These are phyloP conservation scores for Drosophila emarginata DNA, from an alignment of 2,888 invertebrate species.

Conservation along the genomic window DNA sequence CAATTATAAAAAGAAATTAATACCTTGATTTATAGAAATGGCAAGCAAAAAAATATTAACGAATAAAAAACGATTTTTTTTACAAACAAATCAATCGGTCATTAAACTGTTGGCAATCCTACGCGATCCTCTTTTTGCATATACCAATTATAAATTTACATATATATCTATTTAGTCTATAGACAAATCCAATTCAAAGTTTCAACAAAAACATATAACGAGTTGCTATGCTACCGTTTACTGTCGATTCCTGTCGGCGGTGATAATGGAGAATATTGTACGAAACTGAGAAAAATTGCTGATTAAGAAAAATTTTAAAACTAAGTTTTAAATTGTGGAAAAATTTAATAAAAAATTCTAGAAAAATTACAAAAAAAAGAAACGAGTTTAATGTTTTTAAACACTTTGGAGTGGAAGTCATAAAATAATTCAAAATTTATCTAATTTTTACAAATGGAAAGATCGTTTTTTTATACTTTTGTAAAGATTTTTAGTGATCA, in stretches of 20 bases:
- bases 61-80: conserved; percentile 5
- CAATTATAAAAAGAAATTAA: conserved; percentile 36
- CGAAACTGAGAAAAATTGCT: conserved; percentile 26
- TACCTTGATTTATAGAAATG: conserved; percentile 3
- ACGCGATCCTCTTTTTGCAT: conserved; percentile 47
- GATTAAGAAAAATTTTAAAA: conserved; percentile 10
- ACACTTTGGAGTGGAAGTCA: neutral
- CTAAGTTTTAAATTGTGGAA: conserved; percentile 12
- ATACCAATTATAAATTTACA: conserved; percentile 47
- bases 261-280: conserved; percentile 21
- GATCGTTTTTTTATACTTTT: too few species aligned
- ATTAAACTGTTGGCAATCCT: conserved; percentile 42
- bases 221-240: conserved; percentile 43
- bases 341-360: conserved; percentile 39
- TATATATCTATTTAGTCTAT: conserved; percentile 45
- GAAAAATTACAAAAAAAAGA: conserved; percentile 6
- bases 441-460: too few species aligned
- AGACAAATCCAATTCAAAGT: conserved; percentile 58
- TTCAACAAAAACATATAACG: conserved; percentile 33
- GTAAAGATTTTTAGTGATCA: too few species aligned
- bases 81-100: conserved; percentile 28
- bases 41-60: conserved; percentile 3
- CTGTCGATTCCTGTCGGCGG: conserved; percentile 2
- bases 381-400: neutral
- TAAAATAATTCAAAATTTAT: neutral